A percentile compares a stretch with the other conserved stretches of the same genome.
Conservation (phyloP, 2,113 vertebrate species). For the Nothoprocta perdicaria region DNA sequence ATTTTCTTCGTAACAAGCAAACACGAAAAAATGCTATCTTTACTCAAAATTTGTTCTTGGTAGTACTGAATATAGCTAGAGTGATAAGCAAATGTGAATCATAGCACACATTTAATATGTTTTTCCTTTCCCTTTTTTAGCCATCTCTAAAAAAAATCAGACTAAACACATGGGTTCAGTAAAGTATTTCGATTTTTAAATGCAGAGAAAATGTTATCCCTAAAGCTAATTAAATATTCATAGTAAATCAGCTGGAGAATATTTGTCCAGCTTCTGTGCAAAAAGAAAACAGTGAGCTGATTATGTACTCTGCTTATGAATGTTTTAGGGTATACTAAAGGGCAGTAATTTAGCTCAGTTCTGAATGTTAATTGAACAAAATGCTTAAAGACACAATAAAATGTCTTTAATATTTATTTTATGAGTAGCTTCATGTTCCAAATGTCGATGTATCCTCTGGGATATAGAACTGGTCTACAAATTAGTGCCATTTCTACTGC, state of each 20-base stretch:
- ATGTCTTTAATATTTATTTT: background rate
- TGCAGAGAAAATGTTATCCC: background rate
- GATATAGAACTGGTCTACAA: background rate
- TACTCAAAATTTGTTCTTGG: background rate
- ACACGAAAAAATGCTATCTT: background rate
- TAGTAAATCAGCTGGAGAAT: background rate
- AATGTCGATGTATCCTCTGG: background rate
- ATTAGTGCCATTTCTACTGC: background rate
- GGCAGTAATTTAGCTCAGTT: background rate
- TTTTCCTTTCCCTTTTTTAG: background rate
- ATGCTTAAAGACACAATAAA: slow-evolving; percentile 7
- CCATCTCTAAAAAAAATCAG: background rate
- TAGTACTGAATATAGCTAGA: background rate
- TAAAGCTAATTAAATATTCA: background rate
- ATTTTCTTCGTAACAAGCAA: background rate
- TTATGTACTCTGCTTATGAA: slow-evolving; percentile 10
- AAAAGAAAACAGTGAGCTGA: slow-evolving; percentile 11
- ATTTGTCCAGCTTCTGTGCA: background rate
- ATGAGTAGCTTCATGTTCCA: background rate
- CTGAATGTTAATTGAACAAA: slow-evolving; percentile 36
- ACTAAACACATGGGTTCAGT: background rate
- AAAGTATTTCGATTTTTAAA: background rate
- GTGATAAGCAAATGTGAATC: background rate
- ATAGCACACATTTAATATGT: background rate
- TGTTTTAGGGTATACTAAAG: background rate